Conservation (phyloP, 2,888 invertebrate species). For the Orchestes rusci region DNA sequence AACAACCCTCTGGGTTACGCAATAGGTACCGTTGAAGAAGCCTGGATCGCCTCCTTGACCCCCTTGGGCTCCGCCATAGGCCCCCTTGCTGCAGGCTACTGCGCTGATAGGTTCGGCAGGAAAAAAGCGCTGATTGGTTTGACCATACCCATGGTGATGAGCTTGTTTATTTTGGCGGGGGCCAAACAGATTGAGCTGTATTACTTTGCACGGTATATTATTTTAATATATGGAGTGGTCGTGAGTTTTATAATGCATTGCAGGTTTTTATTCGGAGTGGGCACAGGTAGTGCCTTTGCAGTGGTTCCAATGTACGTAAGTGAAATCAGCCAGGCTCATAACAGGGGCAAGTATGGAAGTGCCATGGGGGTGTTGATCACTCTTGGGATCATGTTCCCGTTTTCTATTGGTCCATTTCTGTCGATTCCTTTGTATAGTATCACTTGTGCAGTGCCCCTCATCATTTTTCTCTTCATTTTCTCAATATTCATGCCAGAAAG, state of each 20-base stretch:
- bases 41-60: slow-evolving; percentile 31
- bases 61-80: slow-evolving; percentile 25
- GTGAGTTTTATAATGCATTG: too few species aligned
- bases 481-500: slow-evolving; percentile 26
- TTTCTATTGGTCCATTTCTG: slow-evolving; percentile 25
- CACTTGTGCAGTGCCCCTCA: slow-evolving; percentile 20
- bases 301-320: slow-evolving; percentile 77
- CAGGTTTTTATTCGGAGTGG: slow-evolving; percentile 52
- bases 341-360: slow-evolving; percentile 62
- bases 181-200: slow-evolving; percentile 27
- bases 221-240: too few species aligned
- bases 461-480: slow-evolving; percentile 21
- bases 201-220: slow-evolving; percentile 47
- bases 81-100: slow-evolving; percentile 29
- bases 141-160: slow-evolving; percentile 57
- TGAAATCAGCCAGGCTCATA: slow-evolving; percentile 72
- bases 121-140: slow-evolving; percentile 59
- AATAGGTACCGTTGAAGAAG: slow-evolving; percentile 28
- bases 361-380: slow-evolving; percentile 31
- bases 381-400: slow-evolving; percentile 24
- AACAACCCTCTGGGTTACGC: slow-evolving; percentile 26
- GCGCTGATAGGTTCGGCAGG: slow-evolving; percentile 41
- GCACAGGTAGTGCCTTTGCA: slow-evolving; percentile 61
- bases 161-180: slow-evolving; percentile 24
- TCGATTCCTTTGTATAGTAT: slow-evolving; percentile 18